Evolutionary conservation across 1,140 invertebrate species (phyloP), one percentile per base, ranked within the genome.

Genomic region (Atta cephalotes): DNA sequence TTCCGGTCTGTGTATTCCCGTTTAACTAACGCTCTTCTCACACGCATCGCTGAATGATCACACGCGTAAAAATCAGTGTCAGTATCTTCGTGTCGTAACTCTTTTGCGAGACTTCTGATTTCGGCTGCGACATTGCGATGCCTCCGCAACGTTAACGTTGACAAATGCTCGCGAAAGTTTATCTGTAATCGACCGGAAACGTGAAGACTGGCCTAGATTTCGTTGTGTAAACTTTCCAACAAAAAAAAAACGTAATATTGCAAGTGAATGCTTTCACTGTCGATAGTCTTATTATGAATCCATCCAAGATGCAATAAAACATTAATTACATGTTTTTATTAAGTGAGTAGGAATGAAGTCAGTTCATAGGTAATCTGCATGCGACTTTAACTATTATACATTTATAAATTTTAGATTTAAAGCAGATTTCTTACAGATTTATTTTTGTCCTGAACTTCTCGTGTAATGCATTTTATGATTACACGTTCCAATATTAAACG

Each of bases 151-250:
- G 49, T 81, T 81, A 72, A 81, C 79, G 51, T 25, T 60, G 51
- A 71, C 66, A 58, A 81, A 72, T 81, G 53, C 3, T 21, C 49
- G 51, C 16, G 31, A 81, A 68, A 81, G 31, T 70, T 70, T 70
- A 56, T 71, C 78, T 16, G 65, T 81, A 81, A 72, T 72, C 79
- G 79, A 81, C 66, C 51, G 79, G 66, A 81, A 81, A 72, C 35
- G 51, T 21, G 66, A 56, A 14, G 21, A 58, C 31, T 45, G 66
- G 16, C 79, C 79, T 81, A 71, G 66, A 81, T 81, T 72, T 72
- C 18, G 51, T 16, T 21, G 21, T n/a, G 35, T 28, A 71, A 71
- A 58, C 66, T 58, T 58, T n/a, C 21, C 49, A 35, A 14, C 6
- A 10, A 71, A 21, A 56, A 58, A 58, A 28, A 45, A 70, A 5